These are phyloP conservation scores for Amphipoea lucens DNA, from an alignment of 2,888 invertebrate genomes.

Conservation along the genomic window DNA sequence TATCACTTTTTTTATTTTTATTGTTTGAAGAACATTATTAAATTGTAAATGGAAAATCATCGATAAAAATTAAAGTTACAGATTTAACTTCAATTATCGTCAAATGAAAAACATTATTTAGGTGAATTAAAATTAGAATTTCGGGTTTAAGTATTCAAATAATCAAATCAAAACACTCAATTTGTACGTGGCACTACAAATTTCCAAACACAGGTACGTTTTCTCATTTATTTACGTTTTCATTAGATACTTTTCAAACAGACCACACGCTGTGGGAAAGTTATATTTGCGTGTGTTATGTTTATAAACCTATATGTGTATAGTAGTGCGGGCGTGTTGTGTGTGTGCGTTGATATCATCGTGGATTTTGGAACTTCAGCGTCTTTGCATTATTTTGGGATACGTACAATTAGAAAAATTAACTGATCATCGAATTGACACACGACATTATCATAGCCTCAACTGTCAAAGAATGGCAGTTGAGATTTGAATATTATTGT, in stretches of 20 bases:
- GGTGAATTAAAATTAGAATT: background rate
- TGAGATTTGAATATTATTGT: background rate
- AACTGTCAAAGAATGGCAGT: background rate
- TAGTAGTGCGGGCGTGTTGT: background rate
- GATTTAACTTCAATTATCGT: background rate
- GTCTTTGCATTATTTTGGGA: background rate
- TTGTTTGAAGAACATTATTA: background rate
- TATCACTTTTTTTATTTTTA: too few relatives aligned
- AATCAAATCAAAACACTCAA: background rate
- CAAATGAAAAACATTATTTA: background rate
- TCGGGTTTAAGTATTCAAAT: background rate
- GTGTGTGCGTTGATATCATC: background rate
- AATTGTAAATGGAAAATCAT: background rate
- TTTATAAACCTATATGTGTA: background rate
- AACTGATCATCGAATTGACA: background rate
- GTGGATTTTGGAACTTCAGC: background rate
- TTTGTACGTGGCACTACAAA: background rate
- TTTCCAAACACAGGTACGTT: background rate
- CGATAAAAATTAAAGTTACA: background rate
- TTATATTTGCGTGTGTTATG: slow-evolving; percentile 9
- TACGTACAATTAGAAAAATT: background rate
- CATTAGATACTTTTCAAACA: background rate
- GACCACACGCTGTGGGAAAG: slow-evolving; percentile 37
- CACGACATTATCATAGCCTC: background rate
- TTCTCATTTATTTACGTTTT: background rate